Conservation (phyloP, 2,797 vertebrate species). For the Acipenser transmontanus region DNA sequence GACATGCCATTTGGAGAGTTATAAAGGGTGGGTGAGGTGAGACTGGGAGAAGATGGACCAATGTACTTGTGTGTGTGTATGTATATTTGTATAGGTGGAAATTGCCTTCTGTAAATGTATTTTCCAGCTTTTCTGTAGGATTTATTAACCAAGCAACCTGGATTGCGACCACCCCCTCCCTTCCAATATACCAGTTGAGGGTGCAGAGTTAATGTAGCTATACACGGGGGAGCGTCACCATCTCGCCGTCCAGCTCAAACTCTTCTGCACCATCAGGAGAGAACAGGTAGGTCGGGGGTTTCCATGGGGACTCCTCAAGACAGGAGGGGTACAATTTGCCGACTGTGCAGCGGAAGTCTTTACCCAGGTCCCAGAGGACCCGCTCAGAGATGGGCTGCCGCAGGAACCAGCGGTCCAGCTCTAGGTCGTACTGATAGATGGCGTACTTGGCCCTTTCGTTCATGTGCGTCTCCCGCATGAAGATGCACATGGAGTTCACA, state of each 20-base stretch:
- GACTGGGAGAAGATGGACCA: background rate
- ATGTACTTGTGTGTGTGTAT: background rate
- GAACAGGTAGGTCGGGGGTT: constrained; percentile 91
- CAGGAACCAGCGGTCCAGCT: constrained; percentile 86
- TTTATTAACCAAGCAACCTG: constrained; percentile 2
- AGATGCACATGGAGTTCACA: constrained; percentile 84
- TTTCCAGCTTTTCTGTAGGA: constrained; percentile 24
- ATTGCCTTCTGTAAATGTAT: constrained; percentile 20
- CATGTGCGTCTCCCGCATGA: constrained; percentile 91
- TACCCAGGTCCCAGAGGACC: constrained; percentile 92
- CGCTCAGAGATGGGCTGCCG: constrained; percentile 89
- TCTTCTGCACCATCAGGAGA: constrained; percentile 85
- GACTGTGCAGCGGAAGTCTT: constrained; percentile 90
- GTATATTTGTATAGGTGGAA: background rate
- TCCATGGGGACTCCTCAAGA: constrained; percentile 93
- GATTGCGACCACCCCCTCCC: constrained; percentile 9
- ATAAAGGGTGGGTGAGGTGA: background rate
- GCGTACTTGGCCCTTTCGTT: constrained; percentile 91
- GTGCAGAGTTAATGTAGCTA: constrained; percentile 38
- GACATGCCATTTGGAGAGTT: constrained; percentile 8
- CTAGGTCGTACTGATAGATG: constrained; percentile 86
- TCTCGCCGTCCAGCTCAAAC: constrained; percentile 86
- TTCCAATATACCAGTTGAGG: no score
- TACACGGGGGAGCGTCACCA: constrained; percentile 83
- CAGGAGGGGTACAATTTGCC: constrained; percentile 97